phyloP scores from a whole-genome alignment of 1,140 invertebrate species.

The Drosophila sulfurigaster region DNA sequence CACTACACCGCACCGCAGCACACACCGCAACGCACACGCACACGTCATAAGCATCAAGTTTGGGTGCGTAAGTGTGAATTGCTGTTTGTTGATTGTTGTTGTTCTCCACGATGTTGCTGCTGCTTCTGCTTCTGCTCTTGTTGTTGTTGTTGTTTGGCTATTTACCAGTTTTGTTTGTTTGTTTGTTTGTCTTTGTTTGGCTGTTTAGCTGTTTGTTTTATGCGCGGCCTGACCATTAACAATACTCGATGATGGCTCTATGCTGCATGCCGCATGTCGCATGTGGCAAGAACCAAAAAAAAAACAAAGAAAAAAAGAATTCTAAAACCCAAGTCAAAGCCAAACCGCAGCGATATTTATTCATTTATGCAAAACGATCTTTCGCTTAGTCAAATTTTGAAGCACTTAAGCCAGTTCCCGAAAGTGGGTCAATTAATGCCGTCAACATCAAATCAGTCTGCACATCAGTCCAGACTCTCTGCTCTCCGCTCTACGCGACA shows the following conservation, averaged over 20 bases:
- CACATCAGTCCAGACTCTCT: not conserved
- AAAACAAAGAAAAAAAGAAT: not conserved
- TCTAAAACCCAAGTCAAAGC: constrained; percentile 50
- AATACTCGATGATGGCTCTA: constrained; percentile 61
- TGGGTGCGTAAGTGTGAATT: constrained; percentile 79
- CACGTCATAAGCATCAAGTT: constrained; percentile 73
- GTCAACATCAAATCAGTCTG: constrained; percentile 56
- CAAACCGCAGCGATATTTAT: constrained; percentile 45
- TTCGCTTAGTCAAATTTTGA: constrained; percentile 75
- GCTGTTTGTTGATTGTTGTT: constrained; percentile 71
- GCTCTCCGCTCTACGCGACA: constrained; percentile 13
- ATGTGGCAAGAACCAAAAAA: constrained; percentile 39
- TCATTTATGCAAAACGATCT: constrained; percentile 67
- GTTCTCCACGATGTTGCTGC: too few species aligned
- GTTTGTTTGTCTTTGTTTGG: constrained; percentile 57
- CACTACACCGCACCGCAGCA: constrained; percentile 32
- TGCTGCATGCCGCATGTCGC: constrained; percentile 63
- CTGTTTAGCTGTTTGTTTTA: constrained; percentile 62
- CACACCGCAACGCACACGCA: constrained; percentile 34
- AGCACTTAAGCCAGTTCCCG: constrained; percentile 62
- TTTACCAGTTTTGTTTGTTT: constrained; percentile 42
- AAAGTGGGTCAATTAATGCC: constrained; percentile 73
- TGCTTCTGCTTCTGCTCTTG: constrained; percentile 25
- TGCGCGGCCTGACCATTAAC: constrained; percentile 68
- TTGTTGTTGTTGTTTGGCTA: constrained; percentile 46